A percentile compares a stretch with the other conserved stretches of the same genome.
These are phyloP conservation scores for Lasioglossum morio DNA, from an alignment of 2,888 invertebrate genomes.

Conservation along the genomic window DNA sequence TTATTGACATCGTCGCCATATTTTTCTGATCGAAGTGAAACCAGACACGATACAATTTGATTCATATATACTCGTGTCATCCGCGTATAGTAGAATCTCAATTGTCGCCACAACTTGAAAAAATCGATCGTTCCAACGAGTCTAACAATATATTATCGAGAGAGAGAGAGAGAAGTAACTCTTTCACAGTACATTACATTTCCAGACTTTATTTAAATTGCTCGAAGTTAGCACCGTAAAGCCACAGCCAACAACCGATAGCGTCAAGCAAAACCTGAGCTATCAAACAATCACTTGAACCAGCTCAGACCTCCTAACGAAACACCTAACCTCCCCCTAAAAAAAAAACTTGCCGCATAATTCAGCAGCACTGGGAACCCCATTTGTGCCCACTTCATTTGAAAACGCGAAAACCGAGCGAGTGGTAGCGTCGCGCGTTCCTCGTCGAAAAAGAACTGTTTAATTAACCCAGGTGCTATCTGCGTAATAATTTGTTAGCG, in stretches of 20 bases:
- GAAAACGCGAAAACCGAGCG: not conserved
- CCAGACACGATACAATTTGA: too few relatives aligned
- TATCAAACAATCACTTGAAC: not conserved
- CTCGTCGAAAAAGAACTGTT: not conserved
- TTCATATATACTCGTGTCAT: too few relatives aligned
- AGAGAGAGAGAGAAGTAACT: too few relatives aligned
- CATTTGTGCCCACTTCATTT: not conserved
- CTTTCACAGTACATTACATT: not conserved
- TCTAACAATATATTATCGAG: too few relatives aligned
- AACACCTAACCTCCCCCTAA: not conserved
- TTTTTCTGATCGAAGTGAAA: too few relatives aligned
- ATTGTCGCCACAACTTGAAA: too few relatives aligned
- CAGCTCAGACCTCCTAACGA: not conserved
- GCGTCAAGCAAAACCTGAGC: not conserved
- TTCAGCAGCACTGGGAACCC: not conserved
- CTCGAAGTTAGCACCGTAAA: not conserved
- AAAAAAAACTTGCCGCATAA: not conserved
- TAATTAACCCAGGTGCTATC: constrained; percentile 3
- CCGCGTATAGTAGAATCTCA: too few relatives aligned
- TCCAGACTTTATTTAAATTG: not conserved
- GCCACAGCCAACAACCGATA: not conserved
- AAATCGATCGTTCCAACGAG: too few relatives aligned
- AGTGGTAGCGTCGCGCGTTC: not conserved
- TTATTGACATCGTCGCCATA: too few relatives aligned
- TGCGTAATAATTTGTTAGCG: constrained; percentile 2